These are phyloP conservation scores for Clanis bilineata DNA, from an alignment of 2,888 invertebrate species.

Conservation along the genomic window DNA sequence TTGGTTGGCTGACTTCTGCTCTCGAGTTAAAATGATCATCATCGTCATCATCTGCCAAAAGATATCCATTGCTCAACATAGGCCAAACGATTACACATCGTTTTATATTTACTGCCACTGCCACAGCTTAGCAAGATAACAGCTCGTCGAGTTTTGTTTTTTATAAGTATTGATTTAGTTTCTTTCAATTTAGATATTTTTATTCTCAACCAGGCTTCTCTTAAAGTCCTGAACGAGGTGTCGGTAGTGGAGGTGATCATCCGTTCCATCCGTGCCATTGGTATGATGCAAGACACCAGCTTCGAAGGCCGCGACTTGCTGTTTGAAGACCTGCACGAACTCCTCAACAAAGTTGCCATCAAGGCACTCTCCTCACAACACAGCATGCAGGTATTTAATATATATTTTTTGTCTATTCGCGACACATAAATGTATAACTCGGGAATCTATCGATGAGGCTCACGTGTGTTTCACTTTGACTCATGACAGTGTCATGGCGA, in stretches of 20 bases:
- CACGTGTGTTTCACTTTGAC: no score
- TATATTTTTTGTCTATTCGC: background rate
- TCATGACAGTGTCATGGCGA: no score
- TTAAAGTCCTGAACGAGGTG: constrained; percentile 59
- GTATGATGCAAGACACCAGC: constrained; percentile 36
- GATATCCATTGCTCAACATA: background rate
- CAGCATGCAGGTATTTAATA: constrained; percentile 53
- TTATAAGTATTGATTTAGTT: no score
- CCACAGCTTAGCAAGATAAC: no score
- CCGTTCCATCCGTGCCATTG: constrained; percentile 54
- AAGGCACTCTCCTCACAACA: constrained; percentile 56
- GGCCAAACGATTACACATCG: no score
- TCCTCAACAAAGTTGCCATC: constrained; percentile 54
- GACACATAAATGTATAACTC: background rate
- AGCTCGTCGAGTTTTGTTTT: no score
- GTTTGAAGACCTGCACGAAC: constrained; percentile 54
- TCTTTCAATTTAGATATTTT: background rate
- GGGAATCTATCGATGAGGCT: background rate
- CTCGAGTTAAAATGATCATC: no score
- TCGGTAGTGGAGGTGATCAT: constrained; percentile 60
- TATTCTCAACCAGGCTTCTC: constrained; percentile 45
- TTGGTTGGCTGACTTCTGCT: no score
- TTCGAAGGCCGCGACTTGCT: constrained; percentile 60
- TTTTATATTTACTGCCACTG: no score
- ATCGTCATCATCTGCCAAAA: background rate